phyloP scores from a whole-genome alignment of 2,888 invertebrate genomes.

The Siphonodentalium dalli region DNA sequence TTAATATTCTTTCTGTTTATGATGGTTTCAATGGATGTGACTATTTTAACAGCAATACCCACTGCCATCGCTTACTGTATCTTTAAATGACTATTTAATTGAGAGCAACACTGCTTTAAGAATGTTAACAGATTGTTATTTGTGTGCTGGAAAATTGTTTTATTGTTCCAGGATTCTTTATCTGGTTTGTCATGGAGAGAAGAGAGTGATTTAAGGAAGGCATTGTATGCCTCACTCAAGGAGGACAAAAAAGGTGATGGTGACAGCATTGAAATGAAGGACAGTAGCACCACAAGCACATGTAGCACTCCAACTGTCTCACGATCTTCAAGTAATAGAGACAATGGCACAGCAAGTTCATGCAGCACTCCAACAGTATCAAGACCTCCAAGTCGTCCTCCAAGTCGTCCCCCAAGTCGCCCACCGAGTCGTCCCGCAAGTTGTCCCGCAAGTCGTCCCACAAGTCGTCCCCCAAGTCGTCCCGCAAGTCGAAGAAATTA shows the following conservation, averaged over 20 bases:
- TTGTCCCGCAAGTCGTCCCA: too few species aligned
- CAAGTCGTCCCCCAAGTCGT: too few species aligned
- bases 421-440: too few species aligned
- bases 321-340: background rate
- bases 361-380: background rate
- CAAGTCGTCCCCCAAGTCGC: too few species aligned
- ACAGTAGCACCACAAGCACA: too few species aligned
- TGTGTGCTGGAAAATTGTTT: background rate
- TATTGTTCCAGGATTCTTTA: constrained; percentile 45
- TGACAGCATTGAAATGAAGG: too few species aligned
- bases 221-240: constrained; percentile 64
- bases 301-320: background rate
- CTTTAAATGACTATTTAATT: too few species aligned
- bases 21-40: background rate
- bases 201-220: constrained; percentile 64
- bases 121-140: too few species aligned
- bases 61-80: too few species aligned
- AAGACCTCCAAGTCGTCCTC: constrained; percentile 6
- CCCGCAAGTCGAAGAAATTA: too few species aligned
- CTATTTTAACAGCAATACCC: too few species aligned
- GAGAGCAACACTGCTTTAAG: too few species aligned
- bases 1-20: background rate
- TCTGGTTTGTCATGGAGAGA: constrained; percentile 63
- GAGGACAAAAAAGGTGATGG: constrained; percentile 40
- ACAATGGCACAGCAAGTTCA: background rate